Evolutionary conservation across 2,113 vertebrate species (phyloP).

Genomic region (Callionymus lyra): DNA sequence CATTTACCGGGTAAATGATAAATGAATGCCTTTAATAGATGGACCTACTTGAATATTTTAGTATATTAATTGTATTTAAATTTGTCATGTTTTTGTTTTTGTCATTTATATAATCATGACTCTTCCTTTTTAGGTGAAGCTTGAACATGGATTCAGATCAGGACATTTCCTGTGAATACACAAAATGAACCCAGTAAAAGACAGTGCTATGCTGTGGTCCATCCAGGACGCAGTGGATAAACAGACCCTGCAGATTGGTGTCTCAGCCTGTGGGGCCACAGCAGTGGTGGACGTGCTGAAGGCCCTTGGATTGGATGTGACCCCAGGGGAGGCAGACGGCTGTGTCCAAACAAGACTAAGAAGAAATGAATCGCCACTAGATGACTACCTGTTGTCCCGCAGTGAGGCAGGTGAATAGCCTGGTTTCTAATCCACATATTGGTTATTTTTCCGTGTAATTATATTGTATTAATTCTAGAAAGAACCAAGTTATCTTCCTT

Average conservation of each 20-base stretch:
- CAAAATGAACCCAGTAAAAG: slow-evolving; percentile 3
- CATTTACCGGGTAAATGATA: no score
- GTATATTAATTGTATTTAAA: no score
- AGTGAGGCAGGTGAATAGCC: slow-evolving; percentile 57
- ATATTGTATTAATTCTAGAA: no score
- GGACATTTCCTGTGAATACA: slow-evolving; percentile 4
- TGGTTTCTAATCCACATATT: not conserved
- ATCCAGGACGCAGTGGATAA: slow-evolving; percentile 61
- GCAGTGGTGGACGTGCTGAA: slow-evolving; percentile 67
- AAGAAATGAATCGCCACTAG: slow-evolving; percentile 55
- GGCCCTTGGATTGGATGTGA: slow-evolving; percentile 53
- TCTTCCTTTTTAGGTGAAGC: slow-evolving; percentile 13
- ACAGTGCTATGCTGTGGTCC: slow-evolving; percentile 65
- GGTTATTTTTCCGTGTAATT: no score
- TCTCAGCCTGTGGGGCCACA: slow-evolving; percentile 65
- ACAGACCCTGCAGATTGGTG: slow-evolving; percentile 67
- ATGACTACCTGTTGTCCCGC: slow-evolving; percentile 66
- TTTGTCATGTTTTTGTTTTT: no score
- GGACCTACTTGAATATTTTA: no score
- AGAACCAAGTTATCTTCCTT: no score
- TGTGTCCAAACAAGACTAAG: slow-evolving; percentile 58
- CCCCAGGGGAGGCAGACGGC: slow-evolving; percentile 48
- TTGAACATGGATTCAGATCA: slow-evolving; percentile 23
- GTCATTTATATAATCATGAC: no score
- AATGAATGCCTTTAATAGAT: no score